A percentile compares a stretch with the other conserved stretches of the same genome.
phyloP scores from a whole-genome alignment of 2,113 vertebrate genomes.

The Cyphotilapia sp. region DNA sequence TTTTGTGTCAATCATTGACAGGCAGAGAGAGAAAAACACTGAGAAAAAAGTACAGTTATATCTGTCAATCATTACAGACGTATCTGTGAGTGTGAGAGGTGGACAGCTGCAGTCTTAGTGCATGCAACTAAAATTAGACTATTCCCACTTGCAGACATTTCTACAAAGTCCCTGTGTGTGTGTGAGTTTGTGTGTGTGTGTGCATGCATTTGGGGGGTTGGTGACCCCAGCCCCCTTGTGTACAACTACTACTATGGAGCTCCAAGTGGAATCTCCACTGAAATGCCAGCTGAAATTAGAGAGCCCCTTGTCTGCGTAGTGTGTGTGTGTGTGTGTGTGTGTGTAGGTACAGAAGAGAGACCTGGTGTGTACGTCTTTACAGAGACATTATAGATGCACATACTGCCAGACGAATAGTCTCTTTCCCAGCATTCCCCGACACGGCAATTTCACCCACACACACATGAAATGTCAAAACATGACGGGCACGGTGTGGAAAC shows the following conservation, averaged over 20 bases:
- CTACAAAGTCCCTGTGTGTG: constrained; percentile 18
- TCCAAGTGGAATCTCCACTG: constrained; percentile 54
- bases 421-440: constrained; percentile 21
- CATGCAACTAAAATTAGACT: constrained; percentile 62
- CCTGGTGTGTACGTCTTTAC: not conserved
- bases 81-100: constrained; percentile 24
- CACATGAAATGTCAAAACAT: constrained; percentile 10
- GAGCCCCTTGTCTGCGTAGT: too few relatives aligned
- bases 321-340: constrained; percentile 4
- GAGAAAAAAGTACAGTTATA: constrained; percentile 14
- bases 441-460: not conserved
- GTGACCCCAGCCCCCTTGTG: constrained; percentile 32
- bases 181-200: not conserved
- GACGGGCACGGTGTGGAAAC: not conserved
- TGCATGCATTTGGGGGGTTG: constrained; percentile 10
- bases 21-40: not conserved
- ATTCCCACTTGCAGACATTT: constrained; percentile 43
- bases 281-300: constrained; percentile 61
- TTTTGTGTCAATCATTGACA: constrained; percentile 33
- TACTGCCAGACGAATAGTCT: constrained; percentile 36
- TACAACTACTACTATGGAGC: constrained; percentile 54
- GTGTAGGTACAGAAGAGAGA: not conserved
- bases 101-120: constrained; percentile 56
- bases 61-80: constrained; percentile 57
- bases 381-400: constrained; percentile 31